Conservation (phyloP, 1,140 invertebrate genomes). For the Drosophila asahinai region DNA sequence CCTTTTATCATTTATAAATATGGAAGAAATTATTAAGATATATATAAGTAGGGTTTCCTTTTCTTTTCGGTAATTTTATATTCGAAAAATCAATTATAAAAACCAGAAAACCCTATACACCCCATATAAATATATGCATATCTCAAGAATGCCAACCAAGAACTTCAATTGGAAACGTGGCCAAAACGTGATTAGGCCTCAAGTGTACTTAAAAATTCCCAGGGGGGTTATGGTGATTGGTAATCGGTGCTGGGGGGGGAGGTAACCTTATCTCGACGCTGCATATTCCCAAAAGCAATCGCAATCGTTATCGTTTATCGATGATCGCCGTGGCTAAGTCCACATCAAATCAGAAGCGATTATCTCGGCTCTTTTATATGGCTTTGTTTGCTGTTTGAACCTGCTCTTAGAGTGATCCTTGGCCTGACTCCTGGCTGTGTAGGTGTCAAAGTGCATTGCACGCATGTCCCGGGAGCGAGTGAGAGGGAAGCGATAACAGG, state of each 20-base stretch:
- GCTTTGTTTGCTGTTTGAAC: slow-evolving; percentile 29
- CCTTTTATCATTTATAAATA: not conserved
- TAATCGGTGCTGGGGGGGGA: not conserved
- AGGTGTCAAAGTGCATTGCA: slow-evolving; percentile 58
- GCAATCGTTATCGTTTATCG: slow-evolving; percentile 31
- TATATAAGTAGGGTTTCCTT: not conserved
- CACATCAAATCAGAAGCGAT: slow-evolving; percentile 39
- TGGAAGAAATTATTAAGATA: too few relatives aligned
- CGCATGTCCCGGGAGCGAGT: slow-evolving; percentile 43
- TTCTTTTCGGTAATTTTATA: too few relatives aligned
- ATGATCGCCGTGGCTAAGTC: slow-evolving; percentile 43
- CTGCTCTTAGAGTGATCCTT: not conserved
- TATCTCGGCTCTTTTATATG: slow-evolving; percentile 31
- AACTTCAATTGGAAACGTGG: slow-evolving; percentile 9
- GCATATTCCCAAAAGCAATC: not conserved
- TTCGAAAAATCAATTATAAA: too few relatives aligned
- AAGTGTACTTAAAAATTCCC: not conserved
- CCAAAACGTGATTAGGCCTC: slow-evolving; percentile 21
- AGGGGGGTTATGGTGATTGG: not conserved
- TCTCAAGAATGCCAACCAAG: slow-evolving; percentile 3
- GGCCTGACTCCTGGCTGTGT: slow-evolving; percentile 15
- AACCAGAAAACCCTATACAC: too few relatives aligned
- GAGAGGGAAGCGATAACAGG: slow-evolving; percentile 12
- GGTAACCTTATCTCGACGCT: slow-evolving; percentile 19
- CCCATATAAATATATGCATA: not conserved